These are phyloP conservation scores for Lamellibrachia columna DNA, from an alignment of 2,888 invertebrate species.

Conservation along the genomic window DNA sequence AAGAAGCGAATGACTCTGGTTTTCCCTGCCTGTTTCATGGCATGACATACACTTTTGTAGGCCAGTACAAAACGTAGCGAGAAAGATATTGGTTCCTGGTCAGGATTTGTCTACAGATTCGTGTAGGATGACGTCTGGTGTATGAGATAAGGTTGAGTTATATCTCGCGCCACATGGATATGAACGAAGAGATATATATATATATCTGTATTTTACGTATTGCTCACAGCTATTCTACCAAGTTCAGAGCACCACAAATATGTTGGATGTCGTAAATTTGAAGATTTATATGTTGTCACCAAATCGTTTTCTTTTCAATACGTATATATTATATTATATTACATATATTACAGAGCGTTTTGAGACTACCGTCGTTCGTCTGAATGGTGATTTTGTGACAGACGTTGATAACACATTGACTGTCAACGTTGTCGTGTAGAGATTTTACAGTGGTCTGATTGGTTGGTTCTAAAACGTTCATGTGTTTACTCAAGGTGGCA, in stretches of 20 bases:
- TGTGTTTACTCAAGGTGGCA: neutral
- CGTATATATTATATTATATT: constrained; percentile 4
- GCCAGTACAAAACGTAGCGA: neutral
- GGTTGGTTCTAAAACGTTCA: neutral
- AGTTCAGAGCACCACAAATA: neutral
- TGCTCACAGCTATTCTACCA: neutral
- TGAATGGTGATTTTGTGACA: neutral
- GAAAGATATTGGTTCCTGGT: neutral
- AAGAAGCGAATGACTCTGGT: neutral
- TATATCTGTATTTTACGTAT: neutral
- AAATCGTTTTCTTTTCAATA: constrained; percentile 6
- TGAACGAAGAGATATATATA: neutral
- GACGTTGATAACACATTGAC: neutral
- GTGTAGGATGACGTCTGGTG: neutral
- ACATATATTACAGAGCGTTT: constrained; percentile 12
- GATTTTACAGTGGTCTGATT: neutral
- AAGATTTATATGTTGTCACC: constrained; percentile 12
- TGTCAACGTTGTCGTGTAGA: neutral
- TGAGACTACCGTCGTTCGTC: neutral
- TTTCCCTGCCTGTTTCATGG: neutral
- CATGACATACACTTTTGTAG: neutral
- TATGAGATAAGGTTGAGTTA: neutral
- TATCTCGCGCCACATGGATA: neutral
- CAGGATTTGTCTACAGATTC: neutral
- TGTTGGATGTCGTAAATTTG: constrained; percentile 16